A percentile compares a stretch with the other conserved stretches of the same genome.
These are phyloP conservation scores for Diplazon laetatorius DNA, from an alignment of 2,888 invertebrate genomes.

Conservation along the genomic window DNA sequence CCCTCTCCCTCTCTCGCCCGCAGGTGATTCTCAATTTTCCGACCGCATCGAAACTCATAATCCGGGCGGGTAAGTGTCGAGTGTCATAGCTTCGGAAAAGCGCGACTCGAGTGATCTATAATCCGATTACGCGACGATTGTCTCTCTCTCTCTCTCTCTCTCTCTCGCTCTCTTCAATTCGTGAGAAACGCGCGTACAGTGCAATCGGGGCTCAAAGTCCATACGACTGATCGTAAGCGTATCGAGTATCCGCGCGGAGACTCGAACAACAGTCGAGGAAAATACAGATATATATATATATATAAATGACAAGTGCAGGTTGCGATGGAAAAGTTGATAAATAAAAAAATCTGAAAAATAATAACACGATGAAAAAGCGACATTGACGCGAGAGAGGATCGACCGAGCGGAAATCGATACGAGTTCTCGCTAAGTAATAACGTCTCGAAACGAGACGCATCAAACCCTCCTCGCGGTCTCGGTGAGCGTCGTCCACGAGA, in stretches of 20 bases:
- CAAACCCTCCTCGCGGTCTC: constrained; percentile 51
- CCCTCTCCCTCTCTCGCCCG: constrained; percentile 5
- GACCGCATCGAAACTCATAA: constrained; percentile 22
- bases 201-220: constrained; percentile 15
- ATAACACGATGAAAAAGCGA: neutral
- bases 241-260: constrained; percentile 19
- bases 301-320: neutral
- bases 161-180: no score
- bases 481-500: neutral
- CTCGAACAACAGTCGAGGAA: constrained; percentile 6
- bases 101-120: constrained; percentile 20
- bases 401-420: constrained; percentile 51
- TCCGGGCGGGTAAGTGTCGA: constrained; percentile 34
- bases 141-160: no score
- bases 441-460: constrained; percentile 57
- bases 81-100: constrained; percentile 45
- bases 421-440: constrained; percentile 20
- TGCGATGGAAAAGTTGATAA: constrained; percentile 9
- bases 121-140: constrained; percentile 58
- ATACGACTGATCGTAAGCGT: constrained; percentile 46
- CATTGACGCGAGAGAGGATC: neutral
- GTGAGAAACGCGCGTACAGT: neutral
- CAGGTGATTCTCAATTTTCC: constrained; percentile 41
- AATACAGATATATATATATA: neutral
- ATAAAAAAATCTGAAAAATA: no score